Percentiles rank a stretch among this genome's conserved stretches.
phyloP scores from a whole-genome alignment of 2,797 vertebrate species.

The Glyptemys insculpta region DNA sequence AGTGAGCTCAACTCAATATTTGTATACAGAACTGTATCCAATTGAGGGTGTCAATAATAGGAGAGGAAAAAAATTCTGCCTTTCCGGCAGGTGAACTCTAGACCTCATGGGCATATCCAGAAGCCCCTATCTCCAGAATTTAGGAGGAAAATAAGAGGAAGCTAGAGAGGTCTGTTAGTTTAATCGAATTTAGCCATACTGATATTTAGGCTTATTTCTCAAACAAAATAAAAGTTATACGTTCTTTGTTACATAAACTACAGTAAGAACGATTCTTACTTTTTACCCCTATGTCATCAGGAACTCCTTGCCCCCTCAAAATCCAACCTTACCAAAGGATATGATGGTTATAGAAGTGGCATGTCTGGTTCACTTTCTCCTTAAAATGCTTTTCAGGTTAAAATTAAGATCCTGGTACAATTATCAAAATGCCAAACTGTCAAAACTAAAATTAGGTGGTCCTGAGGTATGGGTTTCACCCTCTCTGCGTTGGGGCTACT shows the following conservation, averaged over 20 bases:
- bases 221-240: not conserved
- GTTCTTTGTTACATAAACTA: not conserved
- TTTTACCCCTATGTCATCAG: not conserved
- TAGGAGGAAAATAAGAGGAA: not conserved
- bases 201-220: not conserved
- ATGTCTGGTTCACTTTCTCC: not conserved
- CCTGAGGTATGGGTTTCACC: not conserved
- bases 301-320: not conserved
- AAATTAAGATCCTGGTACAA: not conserved
- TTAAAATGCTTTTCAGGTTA: not conserved
- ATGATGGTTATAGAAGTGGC: not conserved
- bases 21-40: not conserved
- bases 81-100: not conserved
- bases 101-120: not conserved
- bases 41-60: accelerated
- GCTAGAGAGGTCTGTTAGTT: not conserved
- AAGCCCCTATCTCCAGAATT: not conserved
- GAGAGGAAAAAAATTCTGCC: not conserved
- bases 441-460: not conserved
- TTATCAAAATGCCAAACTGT: not conserved
- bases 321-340: not conserved
- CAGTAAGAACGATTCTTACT: not conserved
- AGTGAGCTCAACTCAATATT: not conserved
- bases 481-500: not conserved
- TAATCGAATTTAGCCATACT: not conserved